These are phyloP conservation scores for Spinibarbus caldwelli DNA, from an alignment of 2,797 vertebrate species.

Conservation along the genomic window DNA sequence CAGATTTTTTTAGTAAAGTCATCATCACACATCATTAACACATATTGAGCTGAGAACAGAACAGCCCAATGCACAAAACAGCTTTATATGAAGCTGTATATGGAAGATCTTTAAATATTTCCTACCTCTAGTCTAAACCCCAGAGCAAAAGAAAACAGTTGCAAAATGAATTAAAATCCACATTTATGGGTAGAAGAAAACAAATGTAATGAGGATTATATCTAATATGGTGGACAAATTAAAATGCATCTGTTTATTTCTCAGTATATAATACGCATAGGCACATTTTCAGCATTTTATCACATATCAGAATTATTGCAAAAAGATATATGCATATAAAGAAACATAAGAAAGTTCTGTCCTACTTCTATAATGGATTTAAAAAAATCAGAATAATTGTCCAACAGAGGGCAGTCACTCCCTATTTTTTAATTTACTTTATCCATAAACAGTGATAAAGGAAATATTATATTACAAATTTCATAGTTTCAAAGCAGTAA, in stretches of 20 bases:
- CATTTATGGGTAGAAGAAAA: neutral
- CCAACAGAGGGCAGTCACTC: conserved; percentile 21
- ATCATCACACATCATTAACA: conserved; percentile 4
- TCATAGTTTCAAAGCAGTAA: neutral
- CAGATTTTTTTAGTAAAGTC: neutral
- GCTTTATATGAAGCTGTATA: conserved; percentile 6
- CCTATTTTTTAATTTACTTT: neutral
- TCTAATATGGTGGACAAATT: neutral
- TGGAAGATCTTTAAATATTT: neutral
- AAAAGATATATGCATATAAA: neutral
- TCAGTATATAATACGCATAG: neutral
- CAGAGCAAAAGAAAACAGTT: neutral
- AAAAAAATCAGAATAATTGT: neutral
- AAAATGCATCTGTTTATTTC: neutral
- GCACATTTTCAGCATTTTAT: neutral
- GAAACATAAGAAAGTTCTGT: neutral
- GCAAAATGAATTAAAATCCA: neutral
- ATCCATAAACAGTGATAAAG: neutral
- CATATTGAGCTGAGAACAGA: conserved; percentile 2
- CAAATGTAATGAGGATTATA: neutral
- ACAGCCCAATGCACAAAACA: neutral
- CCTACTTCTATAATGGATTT: too few relatives aligned
- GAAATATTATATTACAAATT: neutral
- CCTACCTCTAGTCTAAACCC: neutral
- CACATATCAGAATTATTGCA: neutral